A percentile compares a stretch with the other conserved stretches of the same genome.
Conservation (phyloP, 2,888 invertebrate species). For the Flexamia atlantica region DNA sequence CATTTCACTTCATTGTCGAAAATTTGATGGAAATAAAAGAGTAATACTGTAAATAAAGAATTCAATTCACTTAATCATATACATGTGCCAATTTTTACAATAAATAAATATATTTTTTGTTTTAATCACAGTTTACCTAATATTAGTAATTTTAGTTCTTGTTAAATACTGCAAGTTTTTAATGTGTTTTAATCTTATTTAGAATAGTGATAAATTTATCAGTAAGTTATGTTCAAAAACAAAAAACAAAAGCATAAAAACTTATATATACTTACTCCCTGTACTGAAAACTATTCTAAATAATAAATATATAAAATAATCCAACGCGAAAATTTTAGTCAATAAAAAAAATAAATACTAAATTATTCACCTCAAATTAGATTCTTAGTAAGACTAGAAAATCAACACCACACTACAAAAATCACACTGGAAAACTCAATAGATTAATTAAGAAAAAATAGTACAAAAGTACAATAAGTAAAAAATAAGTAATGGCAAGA, state of each 20-base stretch:
- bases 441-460: constrained; percentile 2
- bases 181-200: constrained; percentile 1
- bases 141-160: background rate
- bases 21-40: too few relatives aligned
- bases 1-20: background rate
- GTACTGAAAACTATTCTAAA: constrained; percentile 7
- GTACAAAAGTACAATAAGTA: constrained; percentile 9
- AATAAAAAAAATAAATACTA: constrained; percentile 27
- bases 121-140: background rate
- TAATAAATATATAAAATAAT: background rate
- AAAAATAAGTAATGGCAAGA: constrained; percentile 41
- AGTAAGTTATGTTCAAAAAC: background rate
- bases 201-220: background rate
- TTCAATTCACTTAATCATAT: too few relatives aligned
- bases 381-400: constrained; percentile 48
- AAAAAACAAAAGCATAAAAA: background rate
- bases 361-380: constrained; percentile 49
- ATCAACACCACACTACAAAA: constrained; percentile 38
- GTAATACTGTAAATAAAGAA: too few relatives aligned
- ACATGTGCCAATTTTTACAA: background rate
- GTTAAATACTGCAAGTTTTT: background rate
- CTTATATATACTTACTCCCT: background rate
- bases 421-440: constrained; percentile 24
- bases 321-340: background rate
- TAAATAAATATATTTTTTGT: background rate